Evolutionary conservation across 2,113 vertebrate genomes (phyloP), one percentile per base, ranked within the genome.

Genomic region (Chloropsis hardwickii): DNA sequence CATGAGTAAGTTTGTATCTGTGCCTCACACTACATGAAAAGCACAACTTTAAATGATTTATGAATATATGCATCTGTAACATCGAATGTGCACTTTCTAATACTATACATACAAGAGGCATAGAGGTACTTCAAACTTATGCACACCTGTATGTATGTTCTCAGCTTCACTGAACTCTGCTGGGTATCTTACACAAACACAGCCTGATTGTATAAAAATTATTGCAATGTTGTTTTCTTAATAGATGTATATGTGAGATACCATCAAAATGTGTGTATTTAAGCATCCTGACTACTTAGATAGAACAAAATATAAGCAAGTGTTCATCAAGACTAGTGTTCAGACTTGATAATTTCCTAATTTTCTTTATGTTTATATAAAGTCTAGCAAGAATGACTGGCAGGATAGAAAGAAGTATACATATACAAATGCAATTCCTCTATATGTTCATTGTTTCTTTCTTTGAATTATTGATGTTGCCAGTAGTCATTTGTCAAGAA

Each of bases 1-100:
- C 98, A 98, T 98, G 98, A 98, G 98, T 97, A 98, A 98, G 98
- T 98, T 98, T 98, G 97, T 98, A 97, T 98, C 98, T 88, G 92
- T 97, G 97, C 96, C 97, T 98, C 97, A 95, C 94, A 98, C 97
- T 97, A 97, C 97, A 98, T 91, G 97, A 98, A 98, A 98, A 97
- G 97, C 97, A 97, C 95, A 97, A 98, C 96, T 97, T 97, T 98
- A 98, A 98, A 98, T 98, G 97, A 98, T 98, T 98, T 98, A 97
- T 98, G 97, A 98, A 98, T 97, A 96, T 97, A 97, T 97, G 97
- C 96, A 97, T 98, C 96, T 94, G 81, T 96, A 97, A 97, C 97
- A 97, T 90, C 2, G 24, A 97, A 95, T 91, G 83, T 61, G 93
- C 85, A 86, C 94, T 93, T 89, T 90, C 76, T 86, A 84, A 93